These are phyloP conservation scores for Macrophya alboannulata DNA, from an alignment of 2,888 invertebrate genomes.

Conservation along the genomic window DNA sequence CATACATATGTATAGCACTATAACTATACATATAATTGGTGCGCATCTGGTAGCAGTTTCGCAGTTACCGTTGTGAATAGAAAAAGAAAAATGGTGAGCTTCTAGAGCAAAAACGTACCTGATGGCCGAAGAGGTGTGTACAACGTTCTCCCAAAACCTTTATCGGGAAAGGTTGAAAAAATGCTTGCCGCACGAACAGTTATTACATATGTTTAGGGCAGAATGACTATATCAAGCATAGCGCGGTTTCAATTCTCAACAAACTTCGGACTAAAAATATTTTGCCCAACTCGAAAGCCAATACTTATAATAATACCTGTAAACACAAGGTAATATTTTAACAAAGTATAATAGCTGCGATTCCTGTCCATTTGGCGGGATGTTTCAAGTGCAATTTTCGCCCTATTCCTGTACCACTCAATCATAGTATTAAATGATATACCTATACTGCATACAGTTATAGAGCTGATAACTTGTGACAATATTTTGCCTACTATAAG, in stretches of 20 bases:
- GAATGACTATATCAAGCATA: neutral
- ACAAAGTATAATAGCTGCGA: neutral
- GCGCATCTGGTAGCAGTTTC: neutral
- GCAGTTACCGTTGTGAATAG: neutral
- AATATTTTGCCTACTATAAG: neutral
- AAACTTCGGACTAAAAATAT: neutral
- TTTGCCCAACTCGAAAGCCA: too few relatives aligned
- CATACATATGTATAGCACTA: neutral
- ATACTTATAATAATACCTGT: too few relatives aligned
- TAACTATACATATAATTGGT: neutral
- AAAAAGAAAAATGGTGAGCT: neutral
- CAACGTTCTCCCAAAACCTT: neutral
- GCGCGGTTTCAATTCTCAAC: neutral
- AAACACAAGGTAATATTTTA: too few relatives aligned
- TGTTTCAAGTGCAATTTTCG: constrained; percentile 21
- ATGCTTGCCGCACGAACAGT: neutral
- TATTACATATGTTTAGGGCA: neutral
- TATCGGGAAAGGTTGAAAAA: neutral
- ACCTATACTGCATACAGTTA: neutral
- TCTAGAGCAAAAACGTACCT: constrained; percentile 24
- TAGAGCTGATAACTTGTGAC: constrained; percentile 8
- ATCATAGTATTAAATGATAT: neutral
- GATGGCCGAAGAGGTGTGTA: neutral
- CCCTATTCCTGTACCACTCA: neutral
- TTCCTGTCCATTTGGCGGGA: neutral